Conservation (phyloP, 2,888 invertebrate species). For the Andrena bucephala region DNA sequence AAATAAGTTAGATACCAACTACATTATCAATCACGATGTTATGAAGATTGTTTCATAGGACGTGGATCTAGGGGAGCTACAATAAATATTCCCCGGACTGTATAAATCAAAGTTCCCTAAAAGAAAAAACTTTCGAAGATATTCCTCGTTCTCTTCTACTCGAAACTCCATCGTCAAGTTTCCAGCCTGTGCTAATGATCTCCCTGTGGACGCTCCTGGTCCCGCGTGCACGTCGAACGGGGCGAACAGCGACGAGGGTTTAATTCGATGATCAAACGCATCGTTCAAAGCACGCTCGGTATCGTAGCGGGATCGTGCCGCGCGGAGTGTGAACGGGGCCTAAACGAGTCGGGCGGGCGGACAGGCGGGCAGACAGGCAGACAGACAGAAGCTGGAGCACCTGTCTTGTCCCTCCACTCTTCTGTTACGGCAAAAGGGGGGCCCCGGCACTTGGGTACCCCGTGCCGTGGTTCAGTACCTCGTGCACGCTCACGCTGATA, state of each 20-base stretch:
- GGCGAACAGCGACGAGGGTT: neutral
- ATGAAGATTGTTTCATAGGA: too few relatives aligned
- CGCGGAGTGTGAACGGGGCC: conserved; percentile 51
- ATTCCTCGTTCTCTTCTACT: too few relatives aligned
- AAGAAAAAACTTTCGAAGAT: too few relatives aligned
- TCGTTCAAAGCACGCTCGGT: conserved; percentile 8
- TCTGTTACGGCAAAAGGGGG: conserved; percentile 73
- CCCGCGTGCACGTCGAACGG: neutral
- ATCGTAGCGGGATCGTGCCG: conserved; percentile 4
- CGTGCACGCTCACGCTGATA: conserved; percentile 81
- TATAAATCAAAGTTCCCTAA: too few relatives aligned
- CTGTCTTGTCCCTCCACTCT: conserved; percentile 80
- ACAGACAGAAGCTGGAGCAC: conserved; percentile 80
- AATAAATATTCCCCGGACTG: too few relatives aligned
- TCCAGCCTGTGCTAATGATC: too few relatives aligned
- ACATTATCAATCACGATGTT: too few relatives aligned
- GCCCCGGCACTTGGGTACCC: conserved; percentile 72
- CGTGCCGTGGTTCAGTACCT: conserved; percentile 79
- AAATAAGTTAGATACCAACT: too few relatives aligned
- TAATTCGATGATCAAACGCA: conserved; percentile 21
- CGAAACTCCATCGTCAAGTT: too few relatives aligned
- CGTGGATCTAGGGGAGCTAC: too few relatives aligned
- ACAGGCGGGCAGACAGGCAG: conserved; percentile 53
- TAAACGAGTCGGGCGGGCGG: conserved; percentile 48
- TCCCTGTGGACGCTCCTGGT: too few relatives aligned